Base-by-base conservation (phyloP, 2,113 vertebrate species). In the Coreoperca whiteheadi region DNA sequence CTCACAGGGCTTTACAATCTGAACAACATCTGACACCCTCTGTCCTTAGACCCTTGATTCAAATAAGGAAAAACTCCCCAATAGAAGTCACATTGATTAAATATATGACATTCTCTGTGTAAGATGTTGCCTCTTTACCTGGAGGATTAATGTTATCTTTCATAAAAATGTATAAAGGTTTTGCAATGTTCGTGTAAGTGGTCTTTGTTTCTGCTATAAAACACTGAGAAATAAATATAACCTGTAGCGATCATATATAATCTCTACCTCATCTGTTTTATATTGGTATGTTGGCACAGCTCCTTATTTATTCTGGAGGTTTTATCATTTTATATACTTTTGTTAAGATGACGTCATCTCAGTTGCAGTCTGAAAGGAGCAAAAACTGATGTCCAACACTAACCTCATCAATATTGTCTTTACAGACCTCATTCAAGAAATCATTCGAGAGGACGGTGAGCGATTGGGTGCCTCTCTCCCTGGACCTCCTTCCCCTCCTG, bases 351-450 rank as follows among this genome's bases (percentile, higher is more conserved):
- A 18, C 20, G 18, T 51, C 20, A 51, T 21, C 2, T 9, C 18
- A 32, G 16, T 32, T 23, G 23, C 65, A 48, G 32, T 2, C 56
- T 59, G 14, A 16, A 30, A 59, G 1, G 11, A 28, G 8, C 43
- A 67, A 50, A 8, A 67, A 37, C 21, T 12, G 9, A 54, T 23
- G 15, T 20, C 16, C 25, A 69, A 23, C 28, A 23, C 21, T 14
- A 32, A 43, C n/a, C 56, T 56, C 25, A 32, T 69, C 16, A 37
- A 20, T 28, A 2, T 0, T 71, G 8, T 14, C 23, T 25, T 41
- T 7, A 0, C 64, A 97, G 97, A 96, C 7, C 92, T 97, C 50
- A 95, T 98, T 0, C 66, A 96, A 0, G 96, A 97, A 71, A 46
- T 80, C 54, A 89, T 94, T 93, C 94, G 46, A 86, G 96, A 77